These are phyloP conservation scores for Enteromius argenteus DNA, from an alignment of 2,797 vertebrate species.

Conservation along the genomic window DNA sequence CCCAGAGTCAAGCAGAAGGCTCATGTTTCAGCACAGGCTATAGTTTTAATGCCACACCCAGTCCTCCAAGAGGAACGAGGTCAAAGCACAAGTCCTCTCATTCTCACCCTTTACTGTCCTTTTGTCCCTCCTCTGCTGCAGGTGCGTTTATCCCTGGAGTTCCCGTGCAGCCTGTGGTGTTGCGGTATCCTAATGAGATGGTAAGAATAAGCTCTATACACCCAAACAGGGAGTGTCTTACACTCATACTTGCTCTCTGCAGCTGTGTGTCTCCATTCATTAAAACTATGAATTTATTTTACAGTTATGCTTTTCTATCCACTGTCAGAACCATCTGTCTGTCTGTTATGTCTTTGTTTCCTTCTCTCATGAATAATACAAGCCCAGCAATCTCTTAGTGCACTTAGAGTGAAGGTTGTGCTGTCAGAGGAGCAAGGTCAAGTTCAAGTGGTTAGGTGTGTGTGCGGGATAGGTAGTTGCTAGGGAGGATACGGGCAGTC, in stretches of 20 bases:
- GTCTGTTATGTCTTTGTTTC: neutral
- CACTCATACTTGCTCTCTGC: neutral
- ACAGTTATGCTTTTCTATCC: neutral
- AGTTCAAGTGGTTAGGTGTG: neutral
- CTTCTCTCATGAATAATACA: constrained; percentile 22
- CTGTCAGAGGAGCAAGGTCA: neutral
- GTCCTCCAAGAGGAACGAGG: neutral
- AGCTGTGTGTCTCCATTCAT: constrained; percentile 1
- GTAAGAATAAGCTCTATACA: constrained; percentile 73
- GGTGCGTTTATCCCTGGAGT: constrained; percentile 96
- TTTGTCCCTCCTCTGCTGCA: constrained; percentile 61
- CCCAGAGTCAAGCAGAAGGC: neutral
- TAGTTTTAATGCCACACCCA: constrained; percentile 24
- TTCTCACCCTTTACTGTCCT: constrained; percentile 19
- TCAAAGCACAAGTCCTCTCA: constrained; percentile 15
- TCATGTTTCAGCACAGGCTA: constrained; percentile 17
- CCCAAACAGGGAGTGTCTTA: constrained; percentile 10
- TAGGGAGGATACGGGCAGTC: constrained; percentile 15
- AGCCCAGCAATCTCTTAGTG: neutral
- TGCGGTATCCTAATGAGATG: constrained; percentile 92
- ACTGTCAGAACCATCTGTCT: neutral
- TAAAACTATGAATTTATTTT: neutral
- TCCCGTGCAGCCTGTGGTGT: constrained; percentile 92
- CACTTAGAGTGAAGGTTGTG: neutral
- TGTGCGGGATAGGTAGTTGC: neutral